A percentile compares a stretch with the other conserved stretches of the same genome.
Conservation (phyloP, 2,113 vertebrate genomes). For the Osmerus eperlanus region DNA sequence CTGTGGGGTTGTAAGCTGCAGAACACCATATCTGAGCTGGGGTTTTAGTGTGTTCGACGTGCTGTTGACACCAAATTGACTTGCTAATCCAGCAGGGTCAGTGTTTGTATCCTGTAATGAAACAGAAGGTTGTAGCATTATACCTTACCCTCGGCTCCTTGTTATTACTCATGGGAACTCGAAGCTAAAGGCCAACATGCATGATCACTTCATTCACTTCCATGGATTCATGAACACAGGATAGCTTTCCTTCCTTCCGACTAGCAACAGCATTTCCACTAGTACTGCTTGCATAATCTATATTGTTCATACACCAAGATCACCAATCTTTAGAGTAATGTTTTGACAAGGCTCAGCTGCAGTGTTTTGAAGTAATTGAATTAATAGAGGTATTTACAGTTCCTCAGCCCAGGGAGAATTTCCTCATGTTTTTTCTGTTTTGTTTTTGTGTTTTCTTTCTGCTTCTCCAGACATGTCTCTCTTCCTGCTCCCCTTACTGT, state of each 20-base stretch:
- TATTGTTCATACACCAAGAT: neutral
- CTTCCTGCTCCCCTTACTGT: neutral
- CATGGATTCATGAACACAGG: neutral
- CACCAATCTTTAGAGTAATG: neutral
- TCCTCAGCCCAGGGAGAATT: slow-evolving; percentile 17
- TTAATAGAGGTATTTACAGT: slow-evolving; percentile 28
- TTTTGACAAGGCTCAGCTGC: slow-evolving; percentile 3
- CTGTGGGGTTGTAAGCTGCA: too few relatives aligned
- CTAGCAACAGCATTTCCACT: neutral
- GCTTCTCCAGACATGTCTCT: neutral
- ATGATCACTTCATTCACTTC: too few relatives aligned
- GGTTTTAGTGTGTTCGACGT: too few relatives aligned
- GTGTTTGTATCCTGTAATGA: too few relatives aligned
- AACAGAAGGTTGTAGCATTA: too few relatives aligned
- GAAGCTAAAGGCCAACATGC: too few relatives aligned
- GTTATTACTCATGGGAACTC: too few relatives aligned
- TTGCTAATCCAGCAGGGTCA: too few relatives aligned
- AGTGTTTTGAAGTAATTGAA: slow-evolving; percentile 29
- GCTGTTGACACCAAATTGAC: too few relatives aligned
- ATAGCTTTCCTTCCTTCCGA: neutral
- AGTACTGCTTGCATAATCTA: neutral
- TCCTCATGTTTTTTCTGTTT: too few relatives aligned
- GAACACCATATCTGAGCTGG: too few relatives aligned
- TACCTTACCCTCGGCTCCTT: too few relatives aligned
- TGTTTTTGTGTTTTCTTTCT: neutral